Evolutionary conservation across 2,797 vertebrate species (phyloP).

Genomic region (Gymnoscopelus microlampas): DNA sequence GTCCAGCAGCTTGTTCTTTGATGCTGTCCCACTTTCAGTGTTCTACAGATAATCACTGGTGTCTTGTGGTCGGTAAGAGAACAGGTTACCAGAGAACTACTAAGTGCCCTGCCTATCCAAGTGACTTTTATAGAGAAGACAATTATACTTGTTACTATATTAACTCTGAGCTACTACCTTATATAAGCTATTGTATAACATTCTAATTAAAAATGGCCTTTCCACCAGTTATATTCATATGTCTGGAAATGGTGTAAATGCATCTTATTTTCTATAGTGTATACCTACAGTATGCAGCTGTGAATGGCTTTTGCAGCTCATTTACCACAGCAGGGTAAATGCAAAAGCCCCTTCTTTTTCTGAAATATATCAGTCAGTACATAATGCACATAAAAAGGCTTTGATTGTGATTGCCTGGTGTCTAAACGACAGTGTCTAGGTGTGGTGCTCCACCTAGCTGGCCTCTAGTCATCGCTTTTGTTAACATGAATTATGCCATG

Average conservation of each 20-base stretch:
- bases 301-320: constrained; percentile 58
- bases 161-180: too few relatives aligned
- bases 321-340: constrained; percentile 64
- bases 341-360: constrained; percentile 68
- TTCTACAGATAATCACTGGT: constrained; percentile 1
- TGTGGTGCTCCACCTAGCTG: constrained; percentile 73
- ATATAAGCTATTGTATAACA: background rate
- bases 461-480: constrained; percentile 71
- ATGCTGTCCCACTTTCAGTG: background rate
- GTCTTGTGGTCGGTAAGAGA: constrained; percentile 4
- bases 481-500: constrained; percentile 62
- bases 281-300: constrained; percentile 24
- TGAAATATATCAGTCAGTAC: constrained; percentile 77
- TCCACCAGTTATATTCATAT: constrained; percentile 19
- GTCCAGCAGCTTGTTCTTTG: background rate
- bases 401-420: constrained; percentile 78
- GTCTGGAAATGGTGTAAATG: constrained; percentile 34
- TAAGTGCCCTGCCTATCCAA: constrained; percentile 1
- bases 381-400: constrained; percentile 77
- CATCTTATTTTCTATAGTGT: constrained; percentile 28
- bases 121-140: constrained; percentile 6
- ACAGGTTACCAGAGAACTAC: constrained; percentile 10
- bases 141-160: background rate
- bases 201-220: constrained; percentile 19
- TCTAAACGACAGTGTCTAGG: constrained; percentile 72